phyloP scores from a whole-genome alignment of 2,113 vertebrate species.

The Chamaea fasciata region DNA sequence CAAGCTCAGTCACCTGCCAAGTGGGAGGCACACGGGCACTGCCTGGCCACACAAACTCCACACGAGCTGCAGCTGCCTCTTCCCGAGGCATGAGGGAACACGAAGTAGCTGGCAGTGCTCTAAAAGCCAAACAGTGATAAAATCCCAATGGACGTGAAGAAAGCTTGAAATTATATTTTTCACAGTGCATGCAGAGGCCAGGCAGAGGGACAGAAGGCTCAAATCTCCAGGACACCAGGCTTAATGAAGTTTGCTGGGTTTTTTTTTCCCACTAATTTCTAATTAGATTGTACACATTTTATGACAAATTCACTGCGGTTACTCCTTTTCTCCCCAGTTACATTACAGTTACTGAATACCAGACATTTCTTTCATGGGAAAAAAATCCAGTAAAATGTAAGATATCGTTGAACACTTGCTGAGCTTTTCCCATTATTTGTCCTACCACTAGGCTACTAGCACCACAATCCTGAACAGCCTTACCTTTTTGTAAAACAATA shows the following conservation, averaged over 20 bases:
- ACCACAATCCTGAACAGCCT: not conserved
- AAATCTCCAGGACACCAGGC: not conserved
- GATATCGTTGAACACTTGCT: not conserved
- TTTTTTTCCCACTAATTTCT: not conserved
- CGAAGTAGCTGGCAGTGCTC: rapidly evolving
- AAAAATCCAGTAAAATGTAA: not conserved
- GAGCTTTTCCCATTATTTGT: not conserved
- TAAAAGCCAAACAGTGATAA: not conserved
- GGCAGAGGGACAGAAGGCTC: not conserved
- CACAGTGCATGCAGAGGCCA: not conserved
- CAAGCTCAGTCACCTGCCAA: not conserved
- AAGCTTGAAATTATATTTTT: not conserved
- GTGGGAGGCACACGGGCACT: rapidly evolving
- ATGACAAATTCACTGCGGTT: not conserved
- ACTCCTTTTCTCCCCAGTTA: not conserved
- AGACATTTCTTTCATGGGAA: not conserved
- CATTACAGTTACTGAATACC: not conserved
- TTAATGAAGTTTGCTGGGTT: not conserved
- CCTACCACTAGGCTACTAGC: not conserved
- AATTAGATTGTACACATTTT: not conserved
- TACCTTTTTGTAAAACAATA: not conserved
- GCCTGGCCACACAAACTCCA: not conserved
- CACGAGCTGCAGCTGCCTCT: not conserved
- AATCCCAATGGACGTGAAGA: not conserved
- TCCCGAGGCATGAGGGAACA: not conserved